These are phyloP conservation scores for Lagothrix lagotricha DNA, from an alignment of 2,797 vertebrate genomes.

Conservation along the genomic window DNA sequence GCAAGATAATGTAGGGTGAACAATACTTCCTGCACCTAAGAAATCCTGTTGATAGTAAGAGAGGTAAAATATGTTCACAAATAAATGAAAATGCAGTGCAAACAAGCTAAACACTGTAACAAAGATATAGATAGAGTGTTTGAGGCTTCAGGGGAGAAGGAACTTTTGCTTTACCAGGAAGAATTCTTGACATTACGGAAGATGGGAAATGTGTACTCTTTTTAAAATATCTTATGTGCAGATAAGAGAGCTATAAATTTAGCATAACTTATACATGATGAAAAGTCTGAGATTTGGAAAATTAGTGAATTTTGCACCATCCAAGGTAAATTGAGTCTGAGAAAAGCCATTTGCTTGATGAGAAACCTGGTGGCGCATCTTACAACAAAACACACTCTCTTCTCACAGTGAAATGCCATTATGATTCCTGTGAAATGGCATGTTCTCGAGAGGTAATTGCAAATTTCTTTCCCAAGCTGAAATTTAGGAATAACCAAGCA, in stretches of 20 bases:
- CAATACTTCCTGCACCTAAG: too few relatives aligned
- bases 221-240: not conserved
- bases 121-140: not conserved
- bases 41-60: not conserved
- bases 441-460: slow-evolving; percentile 60
- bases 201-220: not conserved
- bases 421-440: slow-evolving; percentile 20
- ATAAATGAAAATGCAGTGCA: accelerated
- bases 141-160: not conserved
- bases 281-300: not conserved
- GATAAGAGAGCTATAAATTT: not conserved
- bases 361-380: slow-evolving; percentile 15
- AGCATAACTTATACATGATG: not conserved
- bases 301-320: not conserved
- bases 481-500: slow-evolving; percentile 67
- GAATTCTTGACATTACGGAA: not conserved
- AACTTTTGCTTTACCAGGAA: not conserved
- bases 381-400: not conserved
- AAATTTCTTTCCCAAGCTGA: slow-evolving; percentile 67
- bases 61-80: not conserved
- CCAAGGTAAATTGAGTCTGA: slow-evolving; percentile 43
- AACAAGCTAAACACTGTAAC: too few relatives aligned
- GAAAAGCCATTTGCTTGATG: slow-evolving; percentile 34
- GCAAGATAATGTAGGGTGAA: not conserved
- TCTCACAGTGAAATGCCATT: not conserved